A percentile compares a stretch with the other conserved stretches of the same genome.
phyloP scores from a whole-genome alignment of 2,888 invertebrate species.

The Amblyjoppa proteus region DNA sequence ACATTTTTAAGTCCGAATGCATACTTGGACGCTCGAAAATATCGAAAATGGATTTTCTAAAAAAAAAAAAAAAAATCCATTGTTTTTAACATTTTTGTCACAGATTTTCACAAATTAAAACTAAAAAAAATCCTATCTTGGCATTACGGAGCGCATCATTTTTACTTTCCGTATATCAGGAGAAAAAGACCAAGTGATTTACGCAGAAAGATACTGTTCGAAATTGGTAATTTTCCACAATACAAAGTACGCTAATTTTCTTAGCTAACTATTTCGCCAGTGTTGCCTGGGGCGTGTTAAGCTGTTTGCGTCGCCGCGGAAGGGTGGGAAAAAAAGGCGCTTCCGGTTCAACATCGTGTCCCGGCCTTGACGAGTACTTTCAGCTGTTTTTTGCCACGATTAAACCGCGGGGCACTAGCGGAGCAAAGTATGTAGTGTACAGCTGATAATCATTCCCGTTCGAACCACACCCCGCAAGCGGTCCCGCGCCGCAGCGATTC shows the following conservation, averaged over 20 bases:
- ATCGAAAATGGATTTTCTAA: too few relatives aligned
- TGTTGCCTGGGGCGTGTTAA: background rate
- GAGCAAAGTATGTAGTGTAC: background rate
- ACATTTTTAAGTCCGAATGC: too few relatives aligned
- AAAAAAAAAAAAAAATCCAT: too few relatives aligned
- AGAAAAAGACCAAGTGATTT: background rate
- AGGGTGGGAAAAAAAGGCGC: background rate
- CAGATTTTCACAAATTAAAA: too few relatives aligned
- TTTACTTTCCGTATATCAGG: too few relatives aligned
- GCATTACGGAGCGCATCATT: too few relatives aligned
- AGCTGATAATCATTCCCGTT: slow-evolving; percentile 34
- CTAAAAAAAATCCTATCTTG: too few relatives aligned
- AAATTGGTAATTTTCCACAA: background rate
- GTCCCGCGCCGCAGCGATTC: background rate
- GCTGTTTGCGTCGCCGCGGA: background rate
- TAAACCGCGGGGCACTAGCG: background rate
- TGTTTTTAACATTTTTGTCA: too few relatives aligned
- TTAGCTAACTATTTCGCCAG: background rate
- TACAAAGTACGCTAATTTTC: background rate
- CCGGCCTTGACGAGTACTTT: slow-evolving; percentile 57
- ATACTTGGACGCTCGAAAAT: too few relatives aligned
- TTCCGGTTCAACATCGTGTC: slow-evolving; percentile 38
- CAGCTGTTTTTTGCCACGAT: slow-evolving; percentile 51
- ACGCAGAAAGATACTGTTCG: background rate
- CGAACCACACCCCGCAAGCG: slow-evolving; percentile 49